Percentiles rank a stretch among this genome's conserved stretches.
Evolutionary conservation across 2,797 vertebrate species (phyloP).

Genomic region (Nyctibius grandis): DNA sequence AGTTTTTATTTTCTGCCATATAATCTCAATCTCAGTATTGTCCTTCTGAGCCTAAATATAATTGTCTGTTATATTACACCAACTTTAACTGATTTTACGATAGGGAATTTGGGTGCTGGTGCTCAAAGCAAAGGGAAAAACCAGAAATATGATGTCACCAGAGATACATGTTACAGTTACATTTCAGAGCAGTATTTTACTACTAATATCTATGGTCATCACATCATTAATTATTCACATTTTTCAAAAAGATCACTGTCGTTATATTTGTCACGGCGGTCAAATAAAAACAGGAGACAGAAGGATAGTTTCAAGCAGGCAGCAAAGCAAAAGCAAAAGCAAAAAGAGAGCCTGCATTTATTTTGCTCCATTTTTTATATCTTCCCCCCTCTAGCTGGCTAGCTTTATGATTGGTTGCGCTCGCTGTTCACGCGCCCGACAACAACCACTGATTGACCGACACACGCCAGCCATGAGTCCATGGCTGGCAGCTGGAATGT

Average conservation of each 20-base stretch:
- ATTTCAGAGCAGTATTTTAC: neutral
- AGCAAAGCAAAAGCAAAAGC: too few species aligned
- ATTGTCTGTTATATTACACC: conserved; percentile 6
- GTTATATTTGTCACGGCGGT: too few species aligned
- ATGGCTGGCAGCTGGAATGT: too few species aligned
- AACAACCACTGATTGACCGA: too few species aligned
- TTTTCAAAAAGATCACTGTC: neutral
- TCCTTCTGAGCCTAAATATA: neutral
- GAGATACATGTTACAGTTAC: neutral
- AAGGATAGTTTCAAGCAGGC: too few species aligned
- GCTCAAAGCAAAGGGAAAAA: neutral
- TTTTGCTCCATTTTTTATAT: too few species aligned
- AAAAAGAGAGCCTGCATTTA: too few species aligned
- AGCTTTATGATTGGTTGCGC: too few species aligned
- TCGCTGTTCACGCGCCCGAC: too few species aligned
- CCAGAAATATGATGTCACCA: neutral
- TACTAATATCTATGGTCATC: neutral
- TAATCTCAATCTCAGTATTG: conserved; percentile 24
- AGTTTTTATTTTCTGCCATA: neutral
- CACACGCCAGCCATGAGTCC: too few species aligned
- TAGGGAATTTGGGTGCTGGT: neutral
- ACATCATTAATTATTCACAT: neutral
- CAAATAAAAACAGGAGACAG: too few species aligned
- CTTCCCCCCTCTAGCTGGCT: too few species aligned
- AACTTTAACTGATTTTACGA: neutral